These are phyloP conservation scores for Eupeodes luniger DNA, from an alignment of 2,888 invertebrate genomes.

Conservation along the genomic window DNA sequence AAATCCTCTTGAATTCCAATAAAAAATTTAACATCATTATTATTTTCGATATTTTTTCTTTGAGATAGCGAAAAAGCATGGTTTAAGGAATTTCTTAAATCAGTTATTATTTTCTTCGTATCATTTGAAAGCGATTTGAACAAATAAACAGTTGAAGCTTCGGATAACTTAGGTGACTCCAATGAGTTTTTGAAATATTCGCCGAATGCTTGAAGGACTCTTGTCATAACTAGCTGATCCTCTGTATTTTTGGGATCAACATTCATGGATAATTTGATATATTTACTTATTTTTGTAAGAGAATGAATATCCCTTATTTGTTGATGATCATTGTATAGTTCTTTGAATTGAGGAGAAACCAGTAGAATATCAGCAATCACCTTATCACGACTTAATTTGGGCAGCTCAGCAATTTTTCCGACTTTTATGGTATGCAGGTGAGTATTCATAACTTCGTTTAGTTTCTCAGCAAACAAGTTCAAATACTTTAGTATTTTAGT, in stretches of 20 bases:
- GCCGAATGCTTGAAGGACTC: constrained; percentile 77
- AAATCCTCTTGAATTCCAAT: constrained; percentile 21
- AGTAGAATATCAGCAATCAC: constrained; percentile 6
- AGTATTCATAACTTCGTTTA: neutral
- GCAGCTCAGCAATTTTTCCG: neutral
- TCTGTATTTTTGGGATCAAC: constrained; percentile 22
- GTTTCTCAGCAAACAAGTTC: constrained; percentile 29
- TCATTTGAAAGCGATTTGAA: neutral
- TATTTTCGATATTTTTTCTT: neutral
- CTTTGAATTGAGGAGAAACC: constrained; percentile 57
- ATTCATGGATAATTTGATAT: constrained; percentile 41
- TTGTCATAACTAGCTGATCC: constrained; percentile 74
- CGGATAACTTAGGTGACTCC: constrained; percentile 77
- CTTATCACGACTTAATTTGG: constrained; percentile 8
- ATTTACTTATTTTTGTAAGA: constrained; percentile 72
- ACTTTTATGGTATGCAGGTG: neutral
- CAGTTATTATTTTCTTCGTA: constrained; percentile 37
- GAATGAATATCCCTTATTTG: constrained; percentile 76
- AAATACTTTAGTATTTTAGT: constrained; percentile 34
- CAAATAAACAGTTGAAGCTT: constrained; percentile 33
- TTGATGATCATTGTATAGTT: constrained; percentile 75
- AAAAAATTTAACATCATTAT: neutral
- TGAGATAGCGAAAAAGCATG: constrained; percentile 34
- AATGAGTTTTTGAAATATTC: constrained; percentile 78
- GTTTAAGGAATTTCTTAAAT: constrained; percentile 43